Evolutionary conservation across 92 coral and sea anemone genomes (phyloP).

Genomic region (Actinostola sp.): DNA sequence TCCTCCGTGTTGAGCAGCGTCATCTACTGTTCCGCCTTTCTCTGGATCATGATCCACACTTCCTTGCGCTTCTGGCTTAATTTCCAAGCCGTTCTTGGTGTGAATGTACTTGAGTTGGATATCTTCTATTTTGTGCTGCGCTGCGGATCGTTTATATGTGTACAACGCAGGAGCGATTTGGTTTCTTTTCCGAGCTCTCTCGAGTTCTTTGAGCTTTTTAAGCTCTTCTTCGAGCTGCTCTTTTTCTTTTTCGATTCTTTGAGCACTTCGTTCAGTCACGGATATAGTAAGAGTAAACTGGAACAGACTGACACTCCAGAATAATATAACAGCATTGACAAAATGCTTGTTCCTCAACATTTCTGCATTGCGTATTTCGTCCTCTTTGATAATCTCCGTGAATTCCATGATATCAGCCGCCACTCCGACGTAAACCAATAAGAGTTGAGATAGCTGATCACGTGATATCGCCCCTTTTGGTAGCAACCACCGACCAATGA

Average conservation of each 20-base stretch:
- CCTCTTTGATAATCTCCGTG: conserved; percentile 88
- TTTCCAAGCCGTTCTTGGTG: conserved; percentile 74
- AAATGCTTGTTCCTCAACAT: conserved; percentile 73
- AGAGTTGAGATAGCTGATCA: conserved; percentile 87
- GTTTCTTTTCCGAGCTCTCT: conserved; percentile 67
- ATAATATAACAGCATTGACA: conserved; percentile 78
- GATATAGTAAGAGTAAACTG: conserved; percentile 86
- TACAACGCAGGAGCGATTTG: conserved; percentile 87
- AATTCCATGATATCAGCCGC: conserved; percentile 97
- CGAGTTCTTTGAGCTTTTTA: conserved; percentile 62
- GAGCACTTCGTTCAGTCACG: conserved; percentile 84
- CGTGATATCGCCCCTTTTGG: conserved; percentile 95
- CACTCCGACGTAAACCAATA: conserved; percentile 88
- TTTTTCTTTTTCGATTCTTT: conserved; percentile 83
- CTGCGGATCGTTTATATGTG: conserved; percentile 57
- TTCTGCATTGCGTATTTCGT: conserved; percentile 74
- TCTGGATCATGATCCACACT: conserved; percentile 41
- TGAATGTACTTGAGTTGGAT: conserved; percentile 70
- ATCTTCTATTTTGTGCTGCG: conserved; percentile 33
- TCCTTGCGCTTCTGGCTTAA: conserved; percentile 64
- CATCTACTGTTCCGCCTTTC: conserved; percentile 10
- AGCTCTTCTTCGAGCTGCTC: conserved; percentile 76
- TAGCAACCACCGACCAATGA: conserved; percentile 93
- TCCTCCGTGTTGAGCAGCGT: not conserved
- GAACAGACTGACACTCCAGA: conserved; percentile 91